A percentile compares a stretch with the other conserved stretches of the same genome.
Conservation (phyloP, 2,113 vertebrate species). For the Nyctereutes procyonoides region DNA sequence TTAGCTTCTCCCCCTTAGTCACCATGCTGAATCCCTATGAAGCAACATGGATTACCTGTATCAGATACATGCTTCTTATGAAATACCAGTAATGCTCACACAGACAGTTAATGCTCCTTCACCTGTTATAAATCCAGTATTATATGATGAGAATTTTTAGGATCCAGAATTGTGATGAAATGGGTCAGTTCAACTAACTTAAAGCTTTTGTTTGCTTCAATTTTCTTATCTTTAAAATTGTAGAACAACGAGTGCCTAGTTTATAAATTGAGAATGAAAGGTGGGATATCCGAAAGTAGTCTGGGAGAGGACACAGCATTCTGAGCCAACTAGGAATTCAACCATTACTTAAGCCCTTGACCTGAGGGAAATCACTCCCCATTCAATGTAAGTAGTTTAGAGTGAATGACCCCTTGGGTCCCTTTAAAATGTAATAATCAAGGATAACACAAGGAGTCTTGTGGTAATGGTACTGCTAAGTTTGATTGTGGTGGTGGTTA, state of each 20-base stretch:
- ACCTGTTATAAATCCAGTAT: not conserved
- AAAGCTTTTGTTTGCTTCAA: slow-evolving; percentile 6
- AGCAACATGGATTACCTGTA: not conserved
- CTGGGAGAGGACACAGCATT: not conserved
- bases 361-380: not conserved
- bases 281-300: not conserved
- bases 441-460: not conserved
- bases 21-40: not conserved
- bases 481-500: not conserved
- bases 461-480: not conserved
- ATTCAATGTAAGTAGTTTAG: not conserved
- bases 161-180: not conserved
- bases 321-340: not conserved
- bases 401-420: not conserved
- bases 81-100: not conserved
- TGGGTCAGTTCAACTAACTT: not conserved
- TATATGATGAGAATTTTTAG: not conserved
- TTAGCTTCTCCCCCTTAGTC: not conserved
- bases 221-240: not conserved
- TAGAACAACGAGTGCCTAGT: not conserved
- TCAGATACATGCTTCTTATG: not conserved
- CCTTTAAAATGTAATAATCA: not conserved
- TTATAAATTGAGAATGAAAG: not conserved
- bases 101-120: not conserved
- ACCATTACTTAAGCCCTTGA: not conserved